phyloP scores from a whole-genome alignment of 2,113 vertebrate genomes.

The Dinomys branickii region DNA sequence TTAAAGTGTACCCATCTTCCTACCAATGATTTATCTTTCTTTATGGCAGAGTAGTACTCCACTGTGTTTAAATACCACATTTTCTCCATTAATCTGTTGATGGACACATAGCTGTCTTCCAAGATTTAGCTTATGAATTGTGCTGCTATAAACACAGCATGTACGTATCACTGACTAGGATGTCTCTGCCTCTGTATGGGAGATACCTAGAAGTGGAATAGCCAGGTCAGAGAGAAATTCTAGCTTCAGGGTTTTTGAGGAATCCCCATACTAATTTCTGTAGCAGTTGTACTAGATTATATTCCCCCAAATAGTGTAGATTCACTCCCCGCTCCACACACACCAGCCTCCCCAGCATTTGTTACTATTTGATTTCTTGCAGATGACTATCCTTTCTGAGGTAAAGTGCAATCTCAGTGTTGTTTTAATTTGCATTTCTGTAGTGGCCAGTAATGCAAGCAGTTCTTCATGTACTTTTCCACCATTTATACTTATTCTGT shows the following conservation, averaged over 20 bases:
- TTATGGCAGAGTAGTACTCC: not conserved
- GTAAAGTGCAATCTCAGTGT: not conserved
- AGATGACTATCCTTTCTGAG: not conserved
- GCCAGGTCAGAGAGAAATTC: not conserved
- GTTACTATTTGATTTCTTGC: not conserved
- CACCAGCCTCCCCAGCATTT: not conserved
- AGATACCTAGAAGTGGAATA: not conserved
- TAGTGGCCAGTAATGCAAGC: not conserved
- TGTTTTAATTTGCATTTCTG: not conserved
- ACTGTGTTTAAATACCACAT: not conserved
- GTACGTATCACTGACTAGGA: not conserved
- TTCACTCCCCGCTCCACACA: not conserved
- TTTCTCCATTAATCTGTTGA: not conserved
- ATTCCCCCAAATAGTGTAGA: not conserved
- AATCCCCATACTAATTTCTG: not conserved
- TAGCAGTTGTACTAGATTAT: not conserved
- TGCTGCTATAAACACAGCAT: not conserved
- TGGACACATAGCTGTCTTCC: not conserved
- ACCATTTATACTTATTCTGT: not conserved
- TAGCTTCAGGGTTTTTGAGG: not conserved
- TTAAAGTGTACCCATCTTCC: not conserved
- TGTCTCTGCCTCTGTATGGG: not conserved
- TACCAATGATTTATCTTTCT: not conserved
- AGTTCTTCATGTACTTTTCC: not conserved
- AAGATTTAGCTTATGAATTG: not conserved